Evolutionary conservation across 2,113 vertebrate genomes (phyloP).

Genomic region (Myotis davidii): DNA sequence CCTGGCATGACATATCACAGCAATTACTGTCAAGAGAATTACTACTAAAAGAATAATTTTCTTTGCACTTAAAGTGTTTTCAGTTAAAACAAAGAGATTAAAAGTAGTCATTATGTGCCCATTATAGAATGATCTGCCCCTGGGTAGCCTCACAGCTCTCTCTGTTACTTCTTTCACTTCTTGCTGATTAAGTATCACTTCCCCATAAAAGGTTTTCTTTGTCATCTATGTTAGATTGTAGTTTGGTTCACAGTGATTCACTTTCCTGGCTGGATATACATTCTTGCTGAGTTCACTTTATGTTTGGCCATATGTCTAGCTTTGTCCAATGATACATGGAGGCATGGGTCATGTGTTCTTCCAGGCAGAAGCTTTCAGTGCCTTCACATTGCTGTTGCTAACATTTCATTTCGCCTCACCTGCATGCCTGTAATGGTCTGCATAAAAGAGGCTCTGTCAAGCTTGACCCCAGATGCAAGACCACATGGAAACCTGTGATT

Average conservation of each 20-base stretch:
- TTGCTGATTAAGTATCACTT: background rate
- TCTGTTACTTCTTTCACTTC: background rate
- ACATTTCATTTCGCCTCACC: background rate
- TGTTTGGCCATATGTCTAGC: background rate
- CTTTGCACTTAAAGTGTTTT: slow-evolving; percentile 60
- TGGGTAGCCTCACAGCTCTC: background rate
- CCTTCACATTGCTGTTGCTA: background rate
- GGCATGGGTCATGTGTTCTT: background rate
- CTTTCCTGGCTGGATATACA: background rate
- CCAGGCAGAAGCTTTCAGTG: background rate
- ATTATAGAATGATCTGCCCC: slow-evolving; percentile 26
- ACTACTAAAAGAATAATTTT: slow-evolving; percentile 63
- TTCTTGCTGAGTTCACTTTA: background rate
- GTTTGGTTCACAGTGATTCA: background rate
- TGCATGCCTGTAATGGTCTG: background rate
- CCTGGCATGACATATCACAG: slow-evolving; percentile 20
- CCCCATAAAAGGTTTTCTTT: background rate
- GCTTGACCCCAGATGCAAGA: fast-evolving
- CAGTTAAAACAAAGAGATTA: slow-evolving; percentile 60
- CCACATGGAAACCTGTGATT: background rate
- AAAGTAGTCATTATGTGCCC: slow-evolving; percentile 45
- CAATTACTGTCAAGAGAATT: slow-evolving; percentile 75
- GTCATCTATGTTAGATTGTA: background rate
- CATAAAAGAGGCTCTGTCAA: background rate
- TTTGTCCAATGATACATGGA: background rate